Conservation (phyloP, 2,797 vertebrate genomes). For the Vultur gryphus region DNA sequence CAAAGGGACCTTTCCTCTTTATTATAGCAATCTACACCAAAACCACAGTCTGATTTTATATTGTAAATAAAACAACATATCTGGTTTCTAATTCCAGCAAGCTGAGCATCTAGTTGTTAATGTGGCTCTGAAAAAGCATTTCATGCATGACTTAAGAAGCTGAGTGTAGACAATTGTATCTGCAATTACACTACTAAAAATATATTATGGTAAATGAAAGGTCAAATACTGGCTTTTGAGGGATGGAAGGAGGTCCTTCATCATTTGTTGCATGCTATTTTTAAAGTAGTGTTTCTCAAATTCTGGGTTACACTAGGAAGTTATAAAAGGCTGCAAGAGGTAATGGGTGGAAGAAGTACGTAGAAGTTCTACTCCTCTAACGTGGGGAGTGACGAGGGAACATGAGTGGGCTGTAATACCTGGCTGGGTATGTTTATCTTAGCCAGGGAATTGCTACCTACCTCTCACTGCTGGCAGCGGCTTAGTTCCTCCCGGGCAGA, state of each 20-base stretch:
- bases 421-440: neutral
- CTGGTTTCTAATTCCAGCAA: constrained; percentile 25
- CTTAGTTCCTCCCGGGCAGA: neutral
- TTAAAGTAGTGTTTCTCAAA: neutral
- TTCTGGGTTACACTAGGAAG: neutral
- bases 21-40: constrained; percentile 26
- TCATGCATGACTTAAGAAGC: neutral
- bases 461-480: neutral
- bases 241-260: neutral
- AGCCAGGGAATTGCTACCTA: neutral
- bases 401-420: neutral
- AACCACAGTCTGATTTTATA: constrained; percentile 39
- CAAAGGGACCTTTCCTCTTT: constrained; percentile 27
- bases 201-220: neutral
- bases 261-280: neutral
- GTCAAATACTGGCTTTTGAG: neutral
- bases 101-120: constrained; percentile 20
- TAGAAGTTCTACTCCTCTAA: neutral
- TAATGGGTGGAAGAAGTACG: neutral
- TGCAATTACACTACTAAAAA: constrained; percentile 21
- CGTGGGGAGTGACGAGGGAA: neutral
- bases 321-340: neutral
- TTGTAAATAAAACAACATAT: constrained; percentile 48
- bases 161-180: neutral
- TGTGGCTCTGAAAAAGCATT: constrained; percentile 1